phyloP scores from a whole-genome alignment of 2,113 vertebrate genomes.

The Ptilorrhoa leucosticta region DNA sequence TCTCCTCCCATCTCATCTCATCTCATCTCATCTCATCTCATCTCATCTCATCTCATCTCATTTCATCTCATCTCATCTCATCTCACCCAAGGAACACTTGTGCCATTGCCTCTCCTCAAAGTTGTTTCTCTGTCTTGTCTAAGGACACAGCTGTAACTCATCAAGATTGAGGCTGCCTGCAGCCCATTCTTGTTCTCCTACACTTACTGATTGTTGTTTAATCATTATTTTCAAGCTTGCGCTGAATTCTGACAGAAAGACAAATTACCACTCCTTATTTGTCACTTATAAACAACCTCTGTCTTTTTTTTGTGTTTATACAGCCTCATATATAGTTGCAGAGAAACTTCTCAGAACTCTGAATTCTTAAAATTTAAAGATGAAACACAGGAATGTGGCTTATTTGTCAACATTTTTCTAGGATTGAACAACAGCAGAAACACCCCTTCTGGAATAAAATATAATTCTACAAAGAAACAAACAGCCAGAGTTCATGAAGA shows the following conservation, averaged over 20 bases:
- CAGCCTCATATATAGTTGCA: not conserved
- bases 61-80: no score
- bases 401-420: not conserved
- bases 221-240: not conserved
- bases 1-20: no score
- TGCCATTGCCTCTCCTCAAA: no score
- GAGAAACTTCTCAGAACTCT: not conserved
- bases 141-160: no score
- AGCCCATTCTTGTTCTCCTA: no score
- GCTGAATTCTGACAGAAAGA: not conserved
- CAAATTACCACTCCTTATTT: not conserved
- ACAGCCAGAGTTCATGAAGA: not conserved
- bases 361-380: not conserved
- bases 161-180: no score
- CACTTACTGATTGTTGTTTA: not conserved
- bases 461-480: not conserved
- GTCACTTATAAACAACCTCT: not conserved
- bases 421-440: not conserved
- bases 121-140: no score
- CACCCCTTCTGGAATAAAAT: not conserved
- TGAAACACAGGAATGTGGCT: not conserved
- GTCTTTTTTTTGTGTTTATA: not conserved
- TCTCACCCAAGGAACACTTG: no score
- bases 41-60: no score
- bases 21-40: no score